Conservation (phyloP, 2,113 vertebrate species). For the Struthidea cinerea region DNA sequence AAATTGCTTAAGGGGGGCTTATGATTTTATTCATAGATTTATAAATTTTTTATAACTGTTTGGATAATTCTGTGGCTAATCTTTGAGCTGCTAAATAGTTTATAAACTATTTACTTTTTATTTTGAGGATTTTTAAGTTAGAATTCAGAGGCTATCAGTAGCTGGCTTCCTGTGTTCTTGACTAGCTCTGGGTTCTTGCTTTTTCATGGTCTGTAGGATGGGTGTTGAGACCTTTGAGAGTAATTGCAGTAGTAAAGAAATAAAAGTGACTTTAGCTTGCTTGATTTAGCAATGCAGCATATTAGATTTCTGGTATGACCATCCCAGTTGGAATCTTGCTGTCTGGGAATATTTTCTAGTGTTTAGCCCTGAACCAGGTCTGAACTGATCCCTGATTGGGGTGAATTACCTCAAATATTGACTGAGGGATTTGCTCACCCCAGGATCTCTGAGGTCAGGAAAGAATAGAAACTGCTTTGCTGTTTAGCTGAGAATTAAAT, state of each 20-base stretch:
- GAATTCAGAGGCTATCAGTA: not conserved
- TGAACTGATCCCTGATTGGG: fast-evolving
- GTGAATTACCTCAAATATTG: not conserved
- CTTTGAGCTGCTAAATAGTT: not conserved
- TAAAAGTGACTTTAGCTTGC: not conserved
- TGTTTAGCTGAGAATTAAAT: not conserved
- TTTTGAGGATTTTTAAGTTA: not conserved
- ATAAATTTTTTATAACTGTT: not conserved
- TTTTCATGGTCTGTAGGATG: not conserved
- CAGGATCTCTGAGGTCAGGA: not conserved
- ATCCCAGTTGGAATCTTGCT: not conserved
- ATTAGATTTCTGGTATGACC: not conserved
- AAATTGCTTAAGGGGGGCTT: not conserved
- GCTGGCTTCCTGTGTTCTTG: not conserved
- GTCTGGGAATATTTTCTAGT: not conserved
- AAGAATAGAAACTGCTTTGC: not conserved
- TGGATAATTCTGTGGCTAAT: not conserved
- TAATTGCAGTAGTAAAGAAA: not conserved
- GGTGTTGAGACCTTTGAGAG: not conserved
- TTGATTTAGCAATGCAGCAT: not conserved
- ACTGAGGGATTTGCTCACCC: not conserved
- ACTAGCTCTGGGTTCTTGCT: not conserved
- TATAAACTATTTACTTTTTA: not conserved
- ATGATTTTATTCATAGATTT: not conserved
- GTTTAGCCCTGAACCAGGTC: not conserved